Conservation (phyloP, 1,140 invertebrate genomes). For the Antheraea pernyi region DNA sequence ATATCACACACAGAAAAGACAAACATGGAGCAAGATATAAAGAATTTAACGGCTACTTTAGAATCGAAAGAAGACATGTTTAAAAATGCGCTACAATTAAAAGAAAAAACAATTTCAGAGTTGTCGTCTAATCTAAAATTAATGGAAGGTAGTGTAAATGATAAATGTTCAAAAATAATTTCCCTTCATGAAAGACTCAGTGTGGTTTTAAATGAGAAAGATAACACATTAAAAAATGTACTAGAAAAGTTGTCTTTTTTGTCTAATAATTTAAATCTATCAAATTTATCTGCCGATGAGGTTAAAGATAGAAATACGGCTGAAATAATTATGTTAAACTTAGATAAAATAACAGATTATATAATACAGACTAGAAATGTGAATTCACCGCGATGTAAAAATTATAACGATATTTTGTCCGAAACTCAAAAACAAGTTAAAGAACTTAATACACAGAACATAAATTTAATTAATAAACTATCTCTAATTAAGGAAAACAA, state of each 20-base stretch:
- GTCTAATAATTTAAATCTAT: conserved; percentile 32
- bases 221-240: conserved; percentile 19
- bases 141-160: background rate
- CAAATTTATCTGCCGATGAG: conserved; percentile 29
- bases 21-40: conserved; percentile 18
- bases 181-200: background rate
- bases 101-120: background rate
- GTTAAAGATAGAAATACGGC: conserved; percentile 21
- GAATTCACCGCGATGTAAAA: conserved; percentile 21
- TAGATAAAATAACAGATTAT: conserved; percentile 44
- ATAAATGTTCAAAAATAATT: background rate
- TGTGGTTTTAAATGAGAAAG: background rate
- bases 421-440: conserved; percentile 39
- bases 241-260: conserved; percentile 28
- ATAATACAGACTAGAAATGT: conserved; percentile 24
- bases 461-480: conserved; percentile 36
- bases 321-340: conserved; percentile 33
- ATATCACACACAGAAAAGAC: conserved; percentile 6
- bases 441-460: conserved; percentile 43
- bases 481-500: conserved; percentile 38
- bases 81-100: conserved; percentile 5
- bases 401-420: conserved; percentile 28
- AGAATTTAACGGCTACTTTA: conserved; percentile 11
- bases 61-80: conserved; percentile 10
- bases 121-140: background rate